Conservation (phyloP, 1,140 invertebrate genomes). For the Habropoda laboriosa region DNA sequence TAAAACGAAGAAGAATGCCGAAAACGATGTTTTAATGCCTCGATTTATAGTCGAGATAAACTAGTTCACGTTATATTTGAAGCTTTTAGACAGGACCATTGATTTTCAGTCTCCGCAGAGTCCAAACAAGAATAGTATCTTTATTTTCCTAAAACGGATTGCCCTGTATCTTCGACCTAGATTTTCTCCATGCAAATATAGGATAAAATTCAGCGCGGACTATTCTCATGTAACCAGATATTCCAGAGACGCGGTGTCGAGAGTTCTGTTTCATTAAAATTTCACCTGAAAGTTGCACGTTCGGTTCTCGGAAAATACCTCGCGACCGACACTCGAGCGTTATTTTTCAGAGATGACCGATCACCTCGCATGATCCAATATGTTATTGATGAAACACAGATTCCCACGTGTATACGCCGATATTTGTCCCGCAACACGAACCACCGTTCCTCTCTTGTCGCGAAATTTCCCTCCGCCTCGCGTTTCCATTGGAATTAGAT, state of each 20-base stretch:
- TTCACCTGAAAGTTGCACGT: not conserved
- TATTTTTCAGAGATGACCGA: not conserved
- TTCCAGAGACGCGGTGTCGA: not conserved
- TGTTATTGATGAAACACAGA: not conserved
- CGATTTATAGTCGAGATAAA: not conserved
- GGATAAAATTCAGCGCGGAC: not conserved
- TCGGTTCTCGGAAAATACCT: not conserved
- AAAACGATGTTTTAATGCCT: too few species aligned
- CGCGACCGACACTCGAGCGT: not conserved
- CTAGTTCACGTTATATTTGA: too few species aligned
- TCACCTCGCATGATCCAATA: not conserved
- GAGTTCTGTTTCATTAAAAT: not conserved
- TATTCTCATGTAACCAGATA: not conserved
- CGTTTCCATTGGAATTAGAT: conserved; percentile 62
- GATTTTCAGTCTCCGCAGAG: not conserved
- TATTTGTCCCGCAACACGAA: conserved; percentile 43
- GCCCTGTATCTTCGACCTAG: not conserved
- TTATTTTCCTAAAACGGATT: not conserved
- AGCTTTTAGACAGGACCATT: not conserved
- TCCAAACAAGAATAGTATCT: not conserved
- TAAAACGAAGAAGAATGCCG: too few species aligned
- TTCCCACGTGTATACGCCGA: conserved; percentile 4
- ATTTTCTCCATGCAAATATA: not conserved
- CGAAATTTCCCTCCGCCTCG: conserved; percentile 44
- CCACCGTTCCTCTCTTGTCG: not conserved